Evolutionary conservation across 2,797 vertebrate species (phyloP), one percentile per base, ranked within the genome.

Genomic region (Sebastes itinus): DNA sequence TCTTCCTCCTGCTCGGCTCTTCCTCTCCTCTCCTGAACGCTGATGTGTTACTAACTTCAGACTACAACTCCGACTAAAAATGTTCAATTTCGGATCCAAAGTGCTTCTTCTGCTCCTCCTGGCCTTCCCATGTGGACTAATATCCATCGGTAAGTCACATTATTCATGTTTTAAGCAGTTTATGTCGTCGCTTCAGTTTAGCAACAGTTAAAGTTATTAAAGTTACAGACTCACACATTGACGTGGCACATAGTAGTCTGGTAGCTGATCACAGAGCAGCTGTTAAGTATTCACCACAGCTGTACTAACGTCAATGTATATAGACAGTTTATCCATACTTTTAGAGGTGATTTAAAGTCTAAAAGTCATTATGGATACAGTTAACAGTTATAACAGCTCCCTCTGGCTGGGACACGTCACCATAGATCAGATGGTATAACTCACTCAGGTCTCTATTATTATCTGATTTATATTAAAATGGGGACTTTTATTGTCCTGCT

Each of bases 361-460:
- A 70, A 13, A 52, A 28, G 42, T 56, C 4, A 0, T 3, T 66
- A 13, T 20, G 4, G 18, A 59, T 75, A 28, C 27, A 76, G 20
- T 4, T 4, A 12, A 2, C 56, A 69, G 38, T 32, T 12, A 38
- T 38, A 70, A 52, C 56, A 46, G 63, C 75, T 60, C 49, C 67
- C 30, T 67, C 62, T n/a, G 55, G 25, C 76, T 90, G 83, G 89
- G 94, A 94, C 94, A 95, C 94, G 94, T 95, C 94, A 95, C 81
- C 93, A 89, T 73, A 89, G 81, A 91, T 82, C 77, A 84, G 72
- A 68, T 22, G 49, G 38, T 18, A 38, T 38, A 25, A 61, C 66
- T 49, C 6, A 30, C 12, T 27, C 27, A 27, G 4, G 12, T 22
- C 35, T 35, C 33, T 35, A 35, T 9, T 0, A 38, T 14, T 38